These are phyloP conservation scores for Megalopta genalis DNA, from an alignment of 1,140 invertebrate genomes.

Conservation along the genomic window DNA sequence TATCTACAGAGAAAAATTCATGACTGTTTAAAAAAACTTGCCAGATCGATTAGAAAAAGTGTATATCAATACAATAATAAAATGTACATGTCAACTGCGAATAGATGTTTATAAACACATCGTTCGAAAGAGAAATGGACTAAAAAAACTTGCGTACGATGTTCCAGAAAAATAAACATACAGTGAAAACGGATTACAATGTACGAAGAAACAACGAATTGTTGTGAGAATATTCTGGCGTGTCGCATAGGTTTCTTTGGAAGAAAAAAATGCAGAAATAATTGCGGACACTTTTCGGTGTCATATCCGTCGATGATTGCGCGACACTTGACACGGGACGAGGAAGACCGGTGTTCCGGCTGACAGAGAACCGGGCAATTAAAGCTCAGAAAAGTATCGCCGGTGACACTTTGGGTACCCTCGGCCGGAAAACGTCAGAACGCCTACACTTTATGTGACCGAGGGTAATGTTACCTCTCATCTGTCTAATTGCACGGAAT, in stretches of 20 bases:
- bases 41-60: too few species aligned
- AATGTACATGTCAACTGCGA: too few species aligned
- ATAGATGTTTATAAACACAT: too few species aligned
- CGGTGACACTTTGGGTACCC: conserved; percentile 34
- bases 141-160: too few species aligned
- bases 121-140: too few species aligned
- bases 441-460: conserved; percentile 29
- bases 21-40: too few species aligned
- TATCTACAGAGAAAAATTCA: too few species aligned
- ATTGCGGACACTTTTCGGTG: background rate
- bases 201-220: too few species aligned
- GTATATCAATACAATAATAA: too few species aligned
- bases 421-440: conserved; percentile 34
- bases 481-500: conserved; percentile 70
- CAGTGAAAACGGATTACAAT: too few species aligned
- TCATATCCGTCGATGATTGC: background rate
- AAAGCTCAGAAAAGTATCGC: conserved; percentile 40
- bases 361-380: conserved; percentile 18
- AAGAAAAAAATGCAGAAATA: background rate
- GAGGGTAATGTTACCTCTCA: conserved; percentile 59
- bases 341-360: background rate
- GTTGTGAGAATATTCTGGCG: too few species aligned
- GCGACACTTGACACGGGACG: background rate
- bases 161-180: too few species aligned
- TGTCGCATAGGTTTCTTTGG: background rate